Evolutionary conservation across 2,797 vertebrate genomes (phyloP).

Genomic region (Coendou prehensilis): DNA sequence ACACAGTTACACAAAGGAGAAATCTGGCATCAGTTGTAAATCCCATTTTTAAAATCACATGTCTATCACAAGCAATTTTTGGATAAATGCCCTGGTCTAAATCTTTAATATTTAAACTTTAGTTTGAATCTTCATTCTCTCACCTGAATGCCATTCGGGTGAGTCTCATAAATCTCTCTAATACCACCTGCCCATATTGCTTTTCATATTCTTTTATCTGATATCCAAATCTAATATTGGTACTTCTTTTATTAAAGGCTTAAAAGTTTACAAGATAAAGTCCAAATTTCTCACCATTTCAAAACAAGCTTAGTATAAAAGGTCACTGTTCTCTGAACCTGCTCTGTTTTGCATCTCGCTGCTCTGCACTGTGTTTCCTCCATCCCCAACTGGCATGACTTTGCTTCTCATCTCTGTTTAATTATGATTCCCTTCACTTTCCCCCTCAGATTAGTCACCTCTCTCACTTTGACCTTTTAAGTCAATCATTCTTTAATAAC

Average conservation of each 20-base stretch:
- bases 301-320: not conserved
- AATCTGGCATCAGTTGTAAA: not conserved
- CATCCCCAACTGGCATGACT: not conserved
- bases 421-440: not conserved
- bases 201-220: not conserved
- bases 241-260: not conserved
- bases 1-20: not conserved
- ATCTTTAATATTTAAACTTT: not conserved
- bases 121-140: not conserved
- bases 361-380: not conserved
- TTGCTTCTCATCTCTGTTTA: not conserved
- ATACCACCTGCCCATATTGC: not conserved
- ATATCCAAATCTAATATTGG: not conserved
- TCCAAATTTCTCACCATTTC: not conserved
- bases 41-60: not conserved
- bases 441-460: not conserved
- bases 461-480: not conserved
- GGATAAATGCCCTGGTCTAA: not conserved
- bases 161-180: not conserved
- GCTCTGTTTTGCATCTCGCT: not conserved
- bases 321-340: not conserved
- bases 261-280: not conserved
- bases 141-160: not conserved
- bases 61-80: constrained; percentile 7
- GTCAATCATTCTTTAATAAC: not conserved